Percentiles rank a stretch among this genome's conserved stretches.
These are phyloP conservation scores for Drosophila elegans DNA, from an alignment of 1,140 invertebrate genomes.

Conservation along the genomic window DNA sequence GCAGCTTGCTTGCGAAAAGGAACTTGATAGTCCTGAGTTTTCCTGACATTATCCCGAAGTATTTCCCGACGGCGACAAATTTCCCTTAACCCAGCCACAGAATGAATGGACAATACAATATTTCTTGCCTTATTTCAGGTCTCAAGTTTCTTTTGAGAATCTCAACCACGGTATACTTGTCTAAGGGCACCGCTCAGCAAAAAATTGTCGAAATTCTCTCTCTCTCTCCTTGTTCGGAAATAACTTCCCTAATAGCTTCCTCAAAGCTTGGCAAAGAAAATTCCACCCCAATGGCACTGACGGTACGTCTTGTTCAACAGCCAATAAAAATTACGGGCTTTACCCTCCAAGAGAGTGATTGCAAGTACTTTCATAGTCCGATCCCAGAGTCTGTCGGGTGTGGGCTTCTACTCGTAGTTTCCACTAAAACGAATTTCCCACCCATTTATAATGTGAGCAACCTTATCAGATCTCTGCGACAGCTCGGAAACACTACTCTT, in stretches of 20 bases:
- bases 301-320: neutral
- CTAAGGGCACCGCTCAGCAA: too few relatives aligned
- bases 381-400: neutral
- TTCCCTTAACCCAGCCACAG: too few relatives aligned
- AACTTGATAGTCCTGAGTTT: neutral
- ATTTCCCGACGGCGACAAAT: neutral
- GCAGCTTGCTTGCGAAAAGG: neutral
- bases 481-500: conserved; percentile 3
- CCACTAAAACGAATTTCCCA: conserved; percentile 14
- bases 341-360: neutral
- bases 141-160: too few relatives aligned
- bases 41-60: neutral
- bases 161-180: too few relatives aligned
- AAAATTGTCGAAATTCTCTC: too few relatives aligned
- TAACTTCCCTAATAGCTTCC: too few relatives aligned
- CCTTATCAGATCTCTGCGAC: neutral
- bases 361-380: neutral
- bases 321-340: neutral
- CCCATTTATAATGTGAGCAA: conserved; percentile 4
- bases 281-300: too few relatives aligned
- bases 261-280: too few relatives aligned
- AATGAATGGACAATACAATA: too few relatives aligned
- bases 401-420: neutral
- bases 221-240: too few relatives aligned
- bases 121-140: too few relatives aligned